Evolutionary conservation across 2,888 invertebrate species (phyloP), one percentile per base, ranked within the genome.

Genomic region (Ophioninae sp.): DNA sequence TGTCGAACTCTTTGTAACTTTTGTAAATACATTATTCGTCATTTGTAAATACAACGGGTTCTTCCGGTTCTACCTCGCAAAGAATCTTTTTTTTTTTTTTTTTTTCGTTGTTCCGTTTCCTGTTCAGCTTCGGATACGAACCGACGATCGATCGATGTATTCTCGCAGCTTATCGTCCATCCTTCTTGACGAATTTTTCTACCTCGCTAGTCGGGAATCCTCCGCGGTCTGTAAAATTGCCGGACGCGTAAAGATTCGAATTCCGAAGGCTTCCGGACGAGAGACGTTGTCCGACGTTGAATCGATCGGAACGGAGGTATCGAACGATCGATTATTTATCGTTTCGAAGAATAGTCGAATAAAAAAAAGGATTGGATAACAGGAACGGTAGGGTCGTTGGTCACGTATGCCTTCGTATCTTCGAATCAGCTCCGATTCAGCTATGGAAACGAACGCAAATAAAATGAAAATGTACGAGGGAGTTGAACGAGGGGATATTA

Each of bases 1-100:
- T 70, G 44, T 56, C 41, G 85, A 77, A 82, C 83, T 83, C 65
- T 84, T 85, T 86, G 87, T 88, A 87, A 86, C 85, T 85, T 73
- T 85, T 91, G 90, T 91, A 91, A 90, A 91, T 91, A 90, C 88
- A 90, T 89, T 89, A 88, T 87, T 77, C 68, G 69, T 77, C 73
- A 57, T 87, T 89, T 90, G 89, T 91, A 89, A 88, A 89, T 89
- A 88, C 73, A 87, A 30, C 68, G 73, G 37, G 64, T 79, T 65
- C 62, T 72, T 81, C 77, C 88, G 85, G 85, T 87, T 88, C 82
- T 17, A 80, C 64, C 73, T 77, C 41, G 20, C 37, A 61, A n/a
- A n/a, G n/a, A n/a, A n/a, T n/a, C 7, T 23, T 30, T 61, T 37
- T 62, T 13, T 23, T 73, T 56, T 72, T 73, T 79, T 41, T 8